Evolutionary conservation across 2,113 vertebrate genomes (phyloP), one percentile per base, ranked within the genome.

Genomic region (Geococcyx californianus): DNA sequence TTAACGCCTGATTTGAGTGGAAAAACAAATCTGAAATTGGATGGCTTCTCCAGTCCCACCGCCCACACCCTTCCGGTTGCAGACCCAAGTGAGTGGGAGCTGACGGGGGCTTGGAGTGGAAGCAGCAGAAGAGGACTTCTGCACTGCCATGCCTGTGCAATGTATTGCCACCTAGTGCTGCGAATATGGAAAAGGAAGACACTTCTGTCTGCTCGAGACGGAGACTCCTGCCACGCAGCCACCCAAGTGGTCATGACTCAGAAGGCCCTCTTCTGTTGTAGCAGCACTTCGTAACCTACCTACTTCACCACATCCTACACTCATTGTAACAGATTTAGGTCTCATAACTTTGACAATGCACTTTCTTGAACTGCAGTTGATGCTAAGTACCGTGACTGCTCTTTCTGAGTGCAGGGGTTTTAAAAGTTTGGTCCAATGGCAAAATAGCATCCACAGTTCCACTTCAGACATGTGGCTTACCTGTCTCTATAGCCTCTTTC

Each of bases 31-130:
- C 44, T 28, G 55, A 80, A 74, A 34, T 59, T 13, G 33, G 11
- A 25, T 3, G 56, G 80, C 44, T 82, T 28, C 89, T 93, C 56
- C 86, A 84, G 76, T 55, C 76, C 82, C 76, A 84, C 76, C 72
- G 7, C 95, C 86, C 88, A 88, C 94, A 88, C 82, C 92, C 92
- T 97, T 97, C 95, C 95, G 82, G 82, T 15, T 1, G 62, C 54
- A 20, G 66, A 31, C 73, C 52, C 89, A 86, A 84, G 86, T 3
- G 75, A 70, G 86, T 36, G 64, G 94, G 90, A 81, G 85, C 86
- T 1, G 78, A 33, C 0, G n/a, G 94, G 59, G 67, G 58, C 67
- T 75, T 0, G 82, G 51, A 34, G 54, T 29, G 86, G 93, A 51
- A 89, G 89, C 56, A 36, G 70, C 70, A 60, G 78, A 11, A 64